Base-by-base conservation (phyloP, 2,113 vertebrate species). In the Synchiropus splendidus region DNA sequence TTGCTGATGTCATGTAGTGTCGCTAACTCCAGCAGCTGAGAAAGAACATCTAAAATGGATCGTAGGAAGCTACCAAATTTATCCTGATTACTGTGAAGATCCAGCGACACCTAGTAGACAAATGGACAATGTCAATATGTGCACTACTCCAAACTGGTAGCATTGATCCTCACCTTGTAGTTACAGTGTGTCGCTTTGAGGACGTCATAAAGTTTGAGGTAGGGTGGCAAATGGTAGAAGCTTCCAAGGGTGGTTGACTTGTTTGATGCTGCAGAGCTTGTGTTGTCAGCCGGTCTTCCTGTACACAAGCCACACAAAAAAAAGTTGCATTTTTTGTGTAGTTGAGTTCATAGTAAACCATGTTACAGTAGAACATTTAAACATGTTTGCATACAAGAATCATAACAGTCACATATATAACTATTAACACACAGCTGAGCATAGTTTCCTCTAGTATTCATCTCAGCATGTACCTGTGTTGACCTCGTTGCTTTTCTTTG, bases 101-200 rank as follows among this genome's bases (percentile, higher is more conserved):
- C 94, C 68, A 99, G 66, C 1, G 94, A 94, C 34, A 98, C 94
- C 95, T 98, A 50, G 12, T 10, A 54, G 12, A 59, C 2, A 60
- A 5, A 16, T 9, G 18, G n/a, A 5, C 15, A 39, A 54, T 30
- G 5, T 43, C 27, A 42, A 4, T 4, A 11, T 12, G 31, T 17
- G 3, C 16, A 9, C 18, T 32, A 15, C 2, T 12, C 10, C 0
- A 42, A 2, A 9, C 27, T n/a, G 42, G 11, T 17, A 2, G 6
- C 16, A 40, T 40, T 42, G 18, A 16, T 35, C 6, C 38, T 2
- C 18, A 99, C 95, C 89, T 96, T 99, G 49, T 90, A 99, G 81
- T 99, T 99, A 32, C 94, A 83, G 5, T 98, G 89, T 1, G 94
- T 99, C 16, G 95, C 95, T 77, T 97, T 98, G 57, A 99, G 86